Evolutionary conservation across 2,113 vertebrate species (phyloP).

Genomic region (Chloropsis cyanopogon): DNA sequence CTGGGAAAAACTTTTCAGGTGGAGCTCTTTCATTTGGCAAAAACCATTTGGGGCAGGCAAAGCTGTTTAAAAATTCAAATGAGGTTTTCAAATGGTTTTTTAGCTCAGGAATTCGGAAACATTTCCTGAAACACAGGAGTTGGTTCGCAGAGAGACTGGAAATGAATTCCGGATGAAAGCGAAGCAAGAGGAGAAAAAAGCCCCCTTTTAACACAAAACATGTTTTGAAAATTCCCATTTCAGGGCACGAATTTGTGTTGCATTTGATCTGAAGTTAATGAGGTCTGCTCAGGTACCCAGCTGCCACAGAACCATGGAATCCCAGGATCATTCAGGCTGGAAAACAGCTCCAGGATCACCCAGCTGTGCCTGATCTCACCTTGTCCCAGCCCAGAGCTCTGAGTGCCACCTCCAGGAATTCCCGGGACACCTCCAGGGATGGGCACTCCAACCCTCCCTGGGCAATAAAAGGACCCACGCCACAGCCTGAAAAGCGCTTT

Average conservation of each 20-base stretch:
- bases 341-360: neutral
- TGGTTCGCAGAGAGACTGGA: neutral
- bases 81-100: neutral
- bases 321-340: neutral
- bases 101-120: neutral
- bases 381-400: neutral
- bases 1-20: neutral
- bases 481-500: no score
- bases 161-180: neutral
- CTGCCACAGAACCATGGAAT: neutral
- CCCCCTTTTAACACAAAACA: neutral
- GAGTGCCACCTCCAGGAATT: neutral
- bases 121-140: neutral
- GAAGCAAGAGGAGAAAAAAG: neutral
- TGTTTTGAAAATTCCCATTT: neutral
- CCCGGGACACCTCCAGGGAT: neutral
- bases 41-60: neutral
- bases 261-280: neutral
- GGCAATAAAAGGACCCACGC: neutral
- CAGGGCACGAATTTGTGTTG: neutral
- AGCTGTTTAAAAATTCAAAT: neutral
- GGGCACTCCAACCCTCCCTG: neutral
- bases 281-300: neutral
- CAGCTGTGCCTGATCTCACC: accelerated
- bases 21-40: neutral